phyloP scores from a whole-genome alignment of 2,113 vertebrate genomes.

The Perccottus glenii region DNA sequence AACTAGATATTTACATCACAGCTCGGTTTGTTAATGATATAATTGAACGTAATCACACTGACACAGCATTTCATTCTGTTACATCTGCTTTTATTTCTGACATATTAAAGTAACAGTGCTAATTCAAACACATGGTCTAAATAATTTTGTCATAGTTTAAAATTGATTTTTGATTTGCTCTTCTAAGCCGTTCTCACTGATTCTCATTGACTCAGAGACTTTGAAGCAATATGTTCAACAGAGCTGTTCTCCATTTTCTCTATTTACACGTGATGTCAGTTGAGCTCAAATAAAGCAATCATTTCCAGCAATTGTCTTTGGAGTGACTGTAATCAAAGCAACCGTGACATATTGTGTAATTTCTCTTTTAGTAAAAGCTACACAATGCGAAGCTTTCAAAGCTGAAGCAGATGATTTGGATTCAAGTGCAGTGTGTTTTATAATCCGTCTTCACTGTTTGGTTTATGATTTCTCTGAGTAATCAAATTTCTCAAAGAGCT shows the following conservation, averaged over 20 bases:
- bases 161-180: neutral
- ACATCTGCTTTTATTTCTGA: too few species aligned
- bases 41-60: too few species aligned
- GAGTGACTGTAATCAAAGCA: neutral
- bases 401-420: conserved; percentile 5
- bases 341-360: neutral
- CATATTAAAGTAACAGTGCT: neutral
- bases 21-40: too few species aligned
- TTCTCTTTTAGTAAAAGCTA: neutral
- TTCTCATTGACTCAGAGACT: neutral
- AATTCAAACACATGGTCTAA: neutral
- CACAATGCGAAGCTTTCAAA: neutral
- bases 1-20: too few species aligned
- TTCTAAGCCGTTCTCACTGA: neutral
- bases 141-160: neutral
- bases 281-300: neutral
- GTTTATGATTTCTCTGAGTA: neutral
- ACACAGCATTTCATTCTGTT: too few species aligned
- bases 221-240: neutral
- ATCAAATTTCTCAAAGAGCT: neutral
- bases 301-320: neutral
- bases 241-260: neutral
- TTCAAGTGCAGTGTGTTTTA: conserved; percentile 1
- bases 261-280: too few species aligned
- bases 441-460: neutral